phyloP scores from a whole-genome alignment of 1,140 invertebrate genomes.

The Homarus americanus region DNA sequence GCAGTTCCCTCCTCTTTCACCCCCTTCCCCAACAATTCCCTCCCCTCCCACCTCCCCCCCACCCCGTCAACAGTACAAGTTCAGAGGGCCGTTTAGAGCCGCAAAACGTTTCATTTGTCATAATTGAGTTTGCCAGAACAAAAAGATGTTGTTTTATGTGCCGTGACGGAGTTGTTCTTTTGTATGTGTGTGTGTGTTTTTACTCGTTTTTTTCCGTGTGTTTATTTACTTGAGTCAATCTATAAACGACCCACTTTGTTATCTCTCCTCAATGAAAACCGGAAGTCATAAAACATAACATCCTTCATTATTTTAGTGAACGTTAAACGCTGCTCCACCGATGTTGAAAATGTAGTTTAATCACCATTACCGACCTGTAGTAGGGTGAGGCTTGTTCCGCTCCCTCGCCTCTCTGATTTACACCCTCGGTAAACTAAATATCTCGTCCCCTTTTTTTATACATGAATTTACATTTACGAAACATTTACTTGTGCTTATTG shows the following conservation, averaged over 20 bases:
- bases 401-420: not conserved
- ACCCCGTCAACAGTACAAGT: not conserved
- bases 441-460: no score
- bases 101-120: not conserved
- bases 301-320: not conserved
- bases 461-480: not conserved
- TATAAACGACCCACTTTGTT: not conserved
- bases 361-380: not conserved
- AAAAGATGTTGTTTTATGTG: not conserved
- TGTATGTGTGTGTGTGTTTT: constrained; percentile 6
- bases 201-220: not conserved
- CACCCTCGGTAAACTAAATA: not conserved
- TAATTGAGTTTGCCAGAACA: not conserved
- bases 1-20: not conserved
- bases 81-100: no score
- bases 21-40: not conserved
- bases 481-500: not conserved
- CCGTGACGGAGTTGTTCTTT: not conserved
- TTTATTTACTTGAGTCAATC: no score
- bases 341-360: not conserved
- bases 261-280: not conserved
- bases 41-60: not conserved
- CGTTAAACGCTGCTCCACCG: not conserved
- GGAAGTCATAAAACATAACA: not conserved
- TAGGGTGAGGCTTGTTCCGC: not conserved